Base-by-base conservation (phyloP, 2,113 vertebrate genomes). In the Passer montanus region DNA sequence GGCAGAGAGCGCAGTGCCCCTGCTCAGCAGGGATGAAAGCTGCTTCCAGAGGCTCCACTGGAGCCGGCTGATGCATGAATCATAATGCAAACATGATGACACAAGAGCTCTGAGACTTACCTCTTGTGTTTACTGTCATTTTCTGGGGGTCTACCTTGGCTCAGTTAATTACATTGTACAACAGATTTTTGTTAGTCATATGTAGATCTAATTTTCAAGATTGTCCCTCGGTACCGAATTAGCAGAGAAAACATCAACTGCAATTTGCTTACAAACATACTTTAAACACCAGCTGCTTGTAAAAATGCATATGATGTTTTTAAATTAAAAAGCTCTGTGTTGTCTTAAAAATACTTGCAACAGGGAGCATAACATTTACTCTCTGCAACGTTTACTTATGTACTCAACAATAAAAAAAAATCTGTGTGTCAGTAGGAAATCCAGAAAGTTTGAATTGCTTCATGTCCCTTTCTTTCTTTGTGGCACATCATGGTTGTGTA, bases 241-340 rank as follows among this genome's bases (percentile, higher is more conserved):
- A 95, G 60, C 21, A 46, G 90, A 68, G 81, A 92, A 90, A 77
- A 87, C 62, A 78, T 94, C 74, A 85, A 9, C 60, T 67, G 83
- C 85, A 95, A 87, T 92, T 96, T 96, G 93, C 87, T 95, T 92
- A 85, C 84, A 95, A 96, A 92, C 62, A 52, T 39, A 66, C 73
- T 97, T 90, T 78, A 91, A 96, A 85, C 70, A 87, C 52, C 89
- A 96, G 62, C 92, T 95, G 87, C 52, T 89, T 84, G 87, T 62
- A 94, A 87, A 90, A 93, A 84, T 46, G 23, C 39, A 49, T 69
- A 82, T 50, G 41, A 78, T 86, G 33, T 58, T 81, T 96, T 91
- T 62, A 83, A 94, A 77, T 84, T 79, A 77, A 94, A 96, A 92
- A 89, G 24, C 67, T 92, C 63, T 86, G 23, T 60, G 41, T 59